phyloP scores from a whole-genome alignment of 2,888 invertebrate genomes.

The Achlya flavicornis region DNA sequence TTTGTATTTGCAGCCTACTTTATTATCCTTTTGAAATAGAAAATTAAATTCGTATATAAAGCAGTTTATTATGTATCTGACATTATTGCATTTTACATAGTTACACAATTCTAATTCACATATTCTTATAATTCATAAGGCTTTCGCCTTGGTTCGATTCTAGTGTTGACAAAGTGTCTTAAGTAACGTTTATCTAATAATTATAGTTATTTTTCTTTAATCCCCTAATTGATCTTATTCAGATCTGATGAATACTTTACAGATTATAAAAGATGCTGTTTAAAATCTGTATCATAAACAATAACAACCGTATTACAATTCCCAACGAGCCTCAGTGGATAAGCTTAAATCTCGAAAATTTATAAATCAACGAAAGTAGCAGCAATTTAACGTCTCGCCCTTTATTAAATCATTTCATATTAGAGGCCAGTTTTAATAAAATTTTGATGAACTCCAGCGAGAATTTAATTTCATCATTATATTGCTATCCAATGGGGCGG shows the following conservation, averaged over 20 bases:
- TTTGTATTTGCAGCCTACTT: not conserved
- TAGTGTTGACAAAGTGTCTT: no score
- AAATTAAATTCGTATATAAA: not conserved
- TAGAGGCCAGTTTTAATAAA: conserved; percentile 8
- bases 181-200: no score
- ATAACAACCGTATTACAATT: conserved; percentile 37
- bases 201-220: not conserved
- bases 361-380: conserved; percentile 25
- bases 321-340: conserved; percentile 57
- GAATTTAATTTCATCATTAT: conserved; percentile 28
- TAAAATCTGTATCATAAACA: conserved; percentile 1
- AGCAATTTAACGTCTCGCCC: conserved; percentile 1
- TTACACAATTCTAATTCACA: no score
- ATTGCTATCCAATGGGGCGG: conserved; percentile 54
- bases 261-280: not conserved
- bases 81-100: not conserved
- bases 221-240: not conserved
- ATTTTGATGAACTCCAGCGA: conserved; percentile 9
- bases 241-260: not conserved
- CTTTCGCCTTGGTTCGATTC: not conserved
- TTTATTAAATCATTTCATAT: conserved; percentile 16
- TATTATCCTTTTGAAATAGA: not conserved
- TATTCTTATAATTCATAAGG: no score
- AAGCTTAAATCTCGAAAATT: conserved; percentile 35
- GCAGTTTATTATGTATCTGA: not conserved